Evolutionary conservation across 2,113 vertebrate species (phyloP).

Genomic region (Lucifuga dentata): DNA sequence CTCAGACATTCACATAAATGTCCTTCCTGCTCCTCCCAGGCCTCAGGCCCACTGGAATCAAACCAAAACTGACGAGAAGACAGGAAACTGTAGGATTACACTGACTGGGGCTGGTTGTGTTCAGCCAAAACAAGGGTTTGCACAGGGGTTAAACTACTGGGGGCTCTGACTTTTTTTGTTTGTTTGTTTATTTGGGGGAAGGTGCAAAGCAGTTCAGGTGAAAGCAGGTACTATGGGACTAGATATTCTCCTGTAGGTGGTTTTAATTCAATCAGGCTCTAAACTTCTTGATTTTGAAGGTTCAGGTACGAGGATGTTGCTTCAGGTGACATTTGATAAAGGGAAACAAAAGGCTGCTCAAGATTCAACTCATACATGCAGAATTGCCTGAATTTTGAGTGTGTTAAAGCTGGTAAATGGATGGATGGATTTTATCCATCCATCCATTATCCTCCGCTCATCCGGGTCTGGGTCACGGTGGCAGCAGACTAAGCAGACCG

Average conservation of each 20-base stretch:
- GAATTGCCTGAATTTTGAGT: not conserved
- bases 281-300: slow-evolving; percentile 5
- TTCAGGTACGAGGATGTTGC: not conserved
- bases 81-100: slow-evolving; percentile 67
- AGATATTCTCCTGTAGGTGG: not conserved
- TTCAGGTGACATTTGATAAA: not conserved
- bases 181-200: not conserved
- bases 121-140: slow-evolving; percentile 17
- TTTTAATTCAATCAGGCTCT: slow-evolving; percentile 1
- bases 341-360: not conserved
- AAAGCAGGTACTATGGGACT: slow-evolving; percentile 7
- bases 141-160: slow-evolving; percentile 2
- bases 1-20: slow-evolving; percentile 48
- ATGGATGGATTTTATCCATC: too few relatives aligned
- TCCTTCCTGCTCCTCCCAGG: slow-evolving; percentile 68
- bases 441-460: too few relatives aligned
- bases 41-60: slow-evolving; percentile 36
- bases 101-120: slow-evolving; percentile 40
- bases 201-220: not conserved
- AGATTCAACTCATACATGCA: not conserved
- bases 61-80: slow-evolving; percentile 40
- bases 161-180: not conserved
- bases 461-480: too few relatives aligned
- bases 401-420: not conserved
- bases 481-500: too few relatives aligned